Percentiles rank a stretch among this genome's conserved stretches.
phyloP scores from a whole-genome alignment of 1,140 invertebrate genomes.

The Drosophila subpulchrella region DNA sequence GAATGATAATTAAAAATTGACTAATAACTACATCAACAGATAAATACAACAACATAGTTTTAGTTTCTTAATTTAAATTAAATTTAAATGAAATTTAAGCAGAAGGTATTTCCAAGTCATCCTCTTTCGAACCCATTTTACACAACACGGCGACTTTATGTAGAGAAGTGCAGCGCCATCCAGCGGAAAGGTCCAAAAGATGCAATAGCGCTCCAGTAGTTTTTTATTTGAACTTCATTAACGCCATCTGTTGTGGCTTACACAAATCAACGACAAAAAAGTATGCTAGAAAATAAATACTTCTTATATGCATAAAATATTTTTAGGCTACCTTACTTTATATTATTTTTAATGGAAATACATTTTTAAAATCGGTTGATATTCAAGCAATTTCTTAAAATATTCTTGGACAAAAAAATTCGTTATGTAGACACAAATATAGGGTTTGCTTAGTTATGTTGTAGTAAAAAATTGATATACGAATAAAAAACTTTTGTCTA shows the following conservation, averaged over 20 bases:
- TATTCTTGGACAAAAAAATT: neutral
- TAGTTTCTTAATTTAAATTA: neutral
- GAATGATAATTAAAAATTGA: no score
- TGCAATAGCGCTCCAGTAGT: neutral
- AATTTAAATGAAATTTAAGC: no score
- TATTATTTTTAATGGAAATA: neutral
- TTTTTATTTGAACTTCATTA: neutral
- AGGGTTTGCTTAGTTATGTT: no score
- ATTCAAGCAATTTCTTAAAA: neutral
- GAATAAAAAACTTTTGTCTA: no score
- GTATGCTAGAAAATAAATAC: neutral
- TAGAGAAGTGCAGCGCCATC: neutral
- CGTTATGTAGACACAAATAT: no score
- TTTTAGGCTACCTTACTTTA: neutral
- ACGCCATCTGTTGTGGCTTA: neutral
- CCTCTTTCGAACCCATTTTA: neutral
- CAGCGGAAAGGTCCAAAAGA: neutral
- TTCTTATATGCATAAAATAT: neutral
- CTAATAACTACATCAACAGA: no score
- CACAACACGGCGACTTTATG: neutral
- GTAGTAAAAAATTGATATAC: no score
- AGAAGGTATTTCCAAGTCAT: neutral
- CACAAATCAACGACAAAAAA: neutral
- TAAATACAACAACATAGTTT: neutral
- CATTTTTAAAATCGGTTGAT: no score